Conservation (phyloP, 1,140 invertebrate species). For the Frieseomelitta varia region DNA sequence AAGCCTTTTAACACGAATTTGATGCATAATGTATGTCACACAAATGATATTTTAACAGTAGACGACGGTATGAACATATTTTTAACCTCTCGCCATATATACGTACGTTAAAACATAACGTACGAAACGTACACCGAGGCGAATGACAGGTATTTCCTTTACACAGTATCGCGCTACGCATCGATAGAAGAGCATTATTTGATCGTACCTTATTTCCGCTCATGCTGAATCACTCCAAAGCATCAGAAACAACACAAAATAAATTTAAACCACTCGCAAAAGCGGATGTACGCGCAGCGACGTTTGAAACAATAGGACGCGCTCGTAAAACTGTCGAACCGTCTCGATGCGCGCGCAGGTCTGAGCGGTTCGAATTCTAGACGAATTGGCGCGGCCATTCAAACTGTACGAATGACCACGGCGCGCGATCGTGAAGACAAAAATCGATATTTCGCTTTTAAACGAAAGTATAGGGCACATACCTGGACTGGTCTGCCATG, state of each 20-base stretch:
- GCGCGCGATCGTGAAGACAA: background rate
- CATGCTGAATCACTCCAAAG: background rate
- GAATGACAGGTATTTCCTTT: background rate
- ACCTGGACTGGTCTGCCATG: conserved; percentile 99
- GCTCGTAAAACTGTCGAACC: background rate
- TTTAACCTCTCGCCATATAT: background rate
- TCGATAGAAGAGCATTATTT: background rate
- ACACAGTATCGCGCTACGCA: background rate
- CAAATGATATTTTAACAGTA: background rate
- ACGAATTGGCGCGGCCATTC: background rate
- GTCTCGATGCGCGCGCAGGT: background rate
- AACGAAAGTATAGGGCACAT: conserved; percentile 23
- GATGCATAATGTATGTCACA: background rate
- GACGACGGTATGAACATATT: background rate
- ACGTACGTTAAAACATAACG: background rate
- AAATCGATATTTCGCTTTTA: background rate
- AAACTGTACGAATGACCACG: too few species aligned
- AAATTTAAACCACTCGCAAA: background rate
- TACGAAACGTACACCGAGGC: background rate
- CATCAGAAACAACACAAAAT: background rate
- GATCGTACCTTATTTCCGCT: background rate
- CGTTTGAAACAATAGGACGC: background rate
- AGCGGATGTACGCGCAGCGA: background rate
- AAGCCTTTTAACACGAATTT: too few species aligned
- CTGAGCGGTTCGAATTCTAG: too few species aligned